phyloP scores from a whole-genome alignment of 2,888 invertebrate genomes.

The Syrphus vitripennis region DNA sequence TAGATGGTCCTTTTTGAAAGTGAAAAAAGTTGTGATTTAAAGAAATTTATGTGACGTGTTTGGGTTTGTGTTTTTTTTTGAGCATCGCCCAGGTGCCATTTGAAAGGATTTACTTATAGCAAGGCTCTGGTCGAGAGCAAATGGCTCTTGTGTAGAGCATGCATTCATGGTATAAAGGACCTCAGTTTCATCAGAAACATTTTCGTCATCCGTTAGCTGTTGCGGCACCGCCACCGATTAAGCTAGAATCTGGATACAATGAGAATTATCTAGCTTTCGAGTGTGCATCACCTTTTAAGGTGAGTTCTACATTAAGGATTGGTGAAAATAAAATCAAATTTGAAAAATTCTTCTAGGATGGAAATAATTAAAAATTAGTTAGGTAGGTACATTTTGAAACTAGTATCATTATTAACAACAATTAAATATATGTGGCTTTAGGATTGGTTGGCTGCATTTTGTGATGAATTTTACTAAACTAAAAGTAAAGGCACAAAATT shows the following conservation, averaged over 20 bases:
- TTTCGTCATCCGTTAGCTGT: slow-evolving; percentile 80
- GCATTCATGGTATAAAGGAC: slow-evolving; percentile 81
- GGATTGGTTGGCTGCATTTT: too few species aligned
- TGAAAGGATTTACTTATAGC: slow-evolving; percentile 38
- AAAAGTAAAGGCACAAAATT: too few species aligned
- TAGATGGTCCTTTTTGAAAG: not conserved
- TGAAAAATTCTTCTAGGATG: too few species aligned
- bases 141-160: slow-evolving; percentile 76
- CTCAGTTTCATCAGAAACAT: slow-evolving; percentile 78
- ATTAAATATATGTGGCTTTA: too few species aligned
- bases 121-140: slow-evolving; percentile 54
- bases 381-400: too few species aligned
- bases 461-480: too few species aligned
- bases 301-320: slow-evolving; percentile 12
- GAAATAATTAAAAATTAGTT: too few species aligned
- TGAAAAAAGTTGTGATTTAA: not conserved
- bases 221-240: slow-evolving; percentile 76
- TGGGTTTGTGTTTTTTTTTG: not conserved
- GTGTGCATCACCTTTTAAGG: slow-evolving; percentile 66
- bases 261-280: slow-evolving; percentile 68
- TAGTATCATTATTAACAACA: too few species aligned
- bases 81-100: not conserved
- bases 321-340: not conserved
- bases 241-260: slow-evolving; percentile 71
- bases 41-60: not conserved